Evolutionary conservation across 1,140 invertebrate genomes (phyloP).

Genomic region (Laodelphax striatellus): DNA sequence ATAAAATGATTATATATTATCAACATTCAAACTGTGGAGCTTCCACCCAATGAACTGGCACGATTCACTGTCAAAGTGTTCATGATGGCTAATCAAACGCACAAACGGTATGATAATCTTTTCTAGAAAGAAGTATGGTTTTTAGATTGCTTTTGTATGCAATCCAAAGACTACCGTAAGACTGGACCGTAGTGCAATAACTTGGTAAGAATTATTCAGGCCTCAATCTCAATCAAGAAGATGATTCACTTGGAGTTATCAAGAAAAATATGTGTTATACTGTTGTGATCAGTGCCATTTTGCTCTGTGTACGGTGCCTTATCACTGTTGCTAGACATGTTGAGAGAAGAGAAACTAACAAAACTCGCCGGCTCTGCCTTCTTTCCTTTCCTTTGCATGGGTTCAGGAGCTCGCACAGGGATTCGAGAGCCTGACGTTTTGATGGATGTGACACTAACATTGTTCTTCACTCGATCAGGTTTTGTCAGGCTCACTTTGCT

Average conservation of each 20-base stretch:
- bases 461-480: constrained; percentile 9
- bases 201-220: too few relatives aligned
- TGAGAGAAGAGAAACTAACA: constrained; percentile 12
- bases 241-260: constrained; percentile 8
- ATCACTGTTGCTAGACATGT: constrained; percentile 9
- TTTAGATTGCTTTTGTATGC: too few relatives aligned
- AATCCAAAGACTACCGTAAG: too few relatives aligned
- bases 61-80: too few relatives aligned
- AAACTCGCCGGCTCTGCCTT: constrained; percentile 6
- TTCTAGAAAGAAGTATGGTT: too few relatives aligned
- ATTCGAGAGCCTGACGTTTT: constrained; percentile 18
- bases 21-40: too few relatives aligned
- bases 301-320: constrained; percentile 1
- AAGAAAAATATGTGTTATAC: constrained; percentile 14
- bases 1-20: too few relatives aligned
- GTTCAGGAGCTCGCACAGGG: constrained; percentile 16
- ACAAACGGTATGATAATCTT: too few relatives aligned
- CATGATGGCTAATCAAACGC: too few relatives aligned
- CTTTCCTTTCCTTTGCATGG: constrained; percentile 11
- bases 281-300: constrained; percentile 9
- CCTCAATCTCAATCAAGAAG: too few relatives aligned
- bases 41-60: too few relatives aligned
- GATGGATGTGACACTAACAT: constrained; percentile 16
- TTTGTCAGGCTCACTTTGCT: constrained; percentile 7
- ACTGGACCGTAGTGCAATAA: too few relatives aligned